These are phyloP conservation scores for Penaeus vannamei DNA, from an alignment of 1,140 invertebrate species.

Conservation along the genomic window DNA sequence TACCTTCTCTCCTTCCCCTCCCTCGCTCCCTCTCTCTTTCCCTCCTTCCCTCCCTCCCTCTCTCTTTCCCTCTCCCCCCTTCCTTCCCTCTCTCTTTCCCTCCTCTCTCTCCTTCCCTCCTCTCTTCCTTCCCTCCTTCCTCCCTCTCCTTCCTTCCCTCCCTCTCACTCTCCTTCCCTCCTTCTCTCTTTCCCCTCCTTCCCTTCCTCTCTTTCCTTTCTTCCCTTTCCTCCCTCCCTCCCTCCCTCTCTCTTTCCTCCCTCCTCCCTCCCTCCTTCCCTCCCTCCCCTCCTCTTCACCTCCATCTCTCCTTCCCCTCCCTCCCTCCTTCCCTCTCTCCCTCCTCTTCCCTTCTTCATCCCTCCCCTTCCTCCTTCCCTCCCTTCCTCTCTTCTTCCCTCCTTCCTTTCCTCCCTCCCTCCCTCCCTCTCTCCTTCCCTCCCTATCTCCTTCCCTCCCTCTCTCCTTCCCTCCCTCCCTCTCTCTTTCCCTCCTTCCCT, in stretches of 20 bases:
- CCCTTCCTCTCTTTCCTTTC: too few relatives aligned
- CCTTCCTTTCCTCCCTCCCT: too few relatives aligned
- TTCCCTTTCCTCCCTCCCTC: too few relatives aligned
- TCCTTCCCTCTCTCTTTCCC: neutral
- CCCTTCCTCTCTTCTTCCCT: too few relatives aligned
- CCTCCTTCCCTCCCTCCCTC: neutral
- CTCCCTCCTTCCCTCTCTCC: neutral
- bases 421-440: too few relatives aligned
- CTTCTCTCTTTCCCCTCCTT: too few relatives aligned
- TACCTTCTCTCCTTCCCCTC: too few relatives aligned
- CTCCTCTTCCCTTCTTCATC: too few relatives aligned
- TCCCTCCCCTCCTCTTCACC: neutral
- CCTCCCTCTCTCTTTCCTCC: too few relatives aligned
- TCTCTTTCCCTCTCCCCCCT: neutral
- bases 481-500: neutral
- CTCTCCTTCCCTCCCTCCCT: neutral
- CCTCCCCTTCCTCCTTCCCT: too few relatives aligned
- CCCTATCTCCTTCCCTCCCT: neutral
- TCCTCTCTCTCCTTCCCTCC: neutral
- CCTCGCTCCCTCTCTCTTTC: neutral
- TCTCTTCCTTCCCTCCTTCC: too few relatives aligned
- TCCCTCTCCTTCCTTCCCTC: neutral
- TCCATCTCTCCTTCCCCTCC: neutral
- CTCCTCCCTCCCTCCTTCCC: neutral
- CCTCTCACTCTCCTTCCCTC: too few relatives aligned